Evolutionary conservation across 2,888 invertebrate species (phyloP), one percentile per base, ranked within the genome.

Genomic region (Blastobasis adustella): DNA sequence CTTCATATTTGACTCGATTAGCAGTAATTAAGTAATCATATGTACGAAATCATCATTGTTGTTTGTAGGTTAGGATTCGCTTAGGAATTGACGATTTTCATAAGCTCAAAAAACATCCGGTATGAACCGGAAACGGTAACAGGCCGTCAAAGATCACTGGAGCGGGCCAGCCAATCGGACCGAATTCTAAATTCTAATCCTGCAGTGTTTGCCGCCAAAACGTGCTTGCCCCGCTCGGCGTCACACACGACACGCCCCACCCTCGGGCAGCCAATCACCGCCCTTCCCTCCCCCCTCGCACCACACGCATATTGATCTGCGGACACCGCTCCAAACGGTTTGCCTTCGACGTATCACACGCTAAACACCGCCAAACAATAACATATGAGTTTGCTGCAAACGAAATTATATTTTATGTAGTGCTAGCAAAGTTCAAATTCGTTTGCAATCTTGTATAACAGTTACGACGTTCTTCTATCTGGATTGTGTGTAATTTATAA

Each of bases 221-320:
- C 72, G 63, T 71, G 66, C 65, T 69, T 67, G 71, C 71, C 71
- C 73, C 81, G 84, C 77, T 73, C 81, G 82, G 77, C 76, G 76
- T 77, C 79, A 77, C 68, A 79, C 73, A 73, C 71, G 71, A 64
- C 84, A 79, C 87, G 87, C 85, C 89, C 82, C 79, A 71, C 79
- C 67, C 67, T 74, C 75, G 73, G 40, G 67, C 71, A 80, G 82
- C 89, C 89, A 89, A 89, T 89, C 23, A 77, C 76, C 83, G 73
- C 68, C 71, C 71, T 76, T 75, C 76, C 76, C 71, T 75, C 82
- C 85, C 82, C 82, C 82, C 84, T 78, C 80, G 76, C 80, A 77
- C 82, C 69, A 79, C 84, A 86, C 88, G 84, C 87, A 88, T 89
- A 89, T 89, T 86, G 89, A 89, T 89, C 89, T 88, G 87, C 79